Evolutionary conservation across 2,888 invertebrate genomes (phyloP).

Genomic region (Pocota personata): DNA sequence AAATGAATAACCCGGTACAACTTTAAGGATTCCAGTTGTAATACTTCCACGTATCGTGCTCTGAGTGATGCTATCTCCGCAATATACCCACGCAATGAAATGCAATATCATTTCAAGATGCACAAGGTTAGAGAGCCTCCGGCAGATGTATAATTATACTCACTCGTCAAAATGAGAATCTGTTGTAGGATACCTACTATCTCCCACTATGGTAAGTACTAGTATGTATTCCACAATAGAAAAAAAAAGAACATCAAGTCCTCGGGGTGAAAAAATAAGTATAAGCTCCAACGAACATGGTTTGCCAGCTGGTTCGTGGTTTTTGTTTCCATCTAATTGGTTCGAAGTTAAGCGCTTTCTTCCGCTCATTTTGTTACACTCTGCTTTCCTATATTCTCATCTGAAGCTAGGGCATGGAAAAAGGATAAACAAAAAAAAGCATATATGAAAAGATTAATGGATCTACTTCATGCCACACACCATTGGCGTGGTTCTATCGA

Average conservation of each 20-base stretch:
- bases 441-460: constrained; percentile 43
- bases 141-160: constrained; percentile 1
- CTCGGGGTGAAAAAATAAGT: background rate
- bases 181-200: background rate
- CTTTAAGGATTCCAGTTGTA: background rate
- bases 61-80: background rate
- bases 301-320: constrained; percentile 38
- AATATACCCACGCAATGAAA: background rate
- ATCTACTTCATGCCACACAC: constrained; percentile 21
- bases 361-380: constrained; percentile 40
- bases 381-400: background rate
- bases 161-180: background rate
- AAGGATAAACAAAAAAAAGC: background rate
- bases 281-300: constrained; percentile 5
- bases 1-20: too few species aligned
- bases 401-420: background rate
- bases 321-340: constrained; percentile 52
- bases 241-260: background rate
- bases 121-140: background rate
- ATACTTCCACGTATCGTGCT: background rate
- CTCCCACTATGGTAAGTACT: background rate
- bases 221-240: background rate
- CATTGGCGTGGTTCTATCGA: constrained; percentile 21
- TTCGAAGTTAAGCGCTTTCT: constrained; percentile 39
- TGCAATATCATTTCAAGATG: constrained; percentile 14